phyloP scores from a whole-genome alignment of 1,140 invertebrate species.

The Zaprionus nigranus region DNA sequence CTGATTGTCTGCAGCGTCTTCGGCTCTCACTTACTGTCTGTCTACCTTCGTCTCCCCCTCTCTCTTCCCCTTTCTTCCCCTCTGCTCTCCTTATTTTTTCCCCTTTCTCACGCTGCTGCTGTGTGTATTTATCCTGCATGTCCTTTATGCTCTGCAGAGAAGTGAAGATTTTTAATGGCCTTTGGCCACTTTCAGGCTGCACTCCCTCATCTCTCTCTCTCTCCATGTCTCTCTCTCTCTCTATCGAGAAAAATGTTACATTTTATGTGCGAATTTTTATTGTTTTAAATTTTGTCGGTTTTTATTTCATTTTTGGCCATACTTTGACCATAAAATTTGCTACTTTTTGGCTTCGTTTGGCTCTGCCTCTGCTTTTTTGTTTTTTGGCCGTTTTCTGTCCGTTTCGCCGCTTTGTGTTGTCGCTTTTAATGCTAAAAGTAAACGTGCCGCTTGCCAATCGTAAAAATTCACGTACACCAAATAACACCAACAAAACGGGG shows the following conservation, averaged over 20 bases:
- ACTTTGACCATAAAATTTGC: constrained; percentile 8
- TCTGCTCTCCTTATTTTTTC: background rate
- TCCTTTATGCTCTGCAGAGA: constrained; percentile 5
- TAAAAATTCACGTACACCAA: constrained; percentile 48
- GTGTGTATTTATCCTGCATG: background rate
- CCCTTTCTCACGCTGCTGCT: background rate
- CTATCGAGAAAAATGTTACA: constrained; percentile 40
- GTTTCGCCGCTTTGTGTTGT: constrained; percentile 17
- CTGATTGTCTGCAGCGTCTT: constrained; percentile 9
- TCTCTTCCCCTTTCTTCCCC: background rate
- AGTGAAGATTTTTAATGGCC: constrained; percentile 63
- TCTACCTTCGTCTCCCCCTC: background rate
- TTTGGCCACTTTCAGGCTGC: constrained; percentile 47
- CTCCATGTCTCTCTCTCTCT: background rate
- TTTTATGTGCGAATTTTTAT: constrained; percentile 75
- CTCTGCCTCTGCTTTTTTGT: constrained; percentile 5
- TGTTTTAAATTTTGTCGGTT: constrained; percentile 66
- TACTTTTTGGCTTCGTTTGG: constrained; percentile 6
- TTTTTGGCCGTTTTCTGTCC: background rate
- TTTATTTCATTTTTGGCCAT: constrained; percentile 17
- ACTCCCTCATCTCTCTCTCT: background rate
- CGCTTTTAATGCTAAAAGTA: constrained; percentile 65
- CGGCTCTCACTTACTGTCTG: constrained; percentile 5
- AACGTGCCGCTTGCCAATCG: constrained; percentile 65
- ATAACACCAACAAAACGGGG: constrained; percentile 27